Evolutionary conservation across 2,113 vertebrate genomes (phyloP).

Genomic region (Zootoca vivipara): DNA sequence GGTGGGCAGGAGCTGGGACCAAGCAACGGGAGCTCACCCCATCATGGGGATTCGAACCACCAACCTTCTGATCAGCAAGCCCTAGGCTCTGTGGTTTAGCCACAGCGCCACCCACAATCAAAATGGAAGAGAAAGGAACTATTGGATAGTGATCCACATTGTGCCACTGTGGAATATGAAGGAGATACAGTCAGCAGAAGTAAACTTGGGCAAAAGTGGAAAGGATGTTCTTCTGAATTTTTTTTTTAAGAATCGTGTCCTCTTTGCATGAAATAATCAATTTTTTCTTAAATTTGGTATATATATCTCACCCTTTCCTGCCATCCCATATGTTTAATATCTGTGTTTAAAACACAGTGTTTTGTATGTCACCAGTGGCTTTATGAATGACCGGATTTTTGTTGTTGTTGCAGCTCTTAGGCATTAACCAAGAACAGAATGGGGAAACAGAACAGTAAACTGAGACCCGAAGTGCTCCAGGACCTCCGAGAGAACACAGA

Average conservation of each 20-base stretch:
- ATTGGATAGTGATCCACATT: neutral
- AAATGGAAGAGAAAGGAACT: neutral
- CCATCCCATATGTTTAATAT: neutral
- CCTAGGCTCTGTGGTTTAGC: too few relatives aligned
- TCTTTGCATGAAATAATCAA: neutral
- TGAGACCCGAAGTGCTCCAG: constrained; percentile 86
- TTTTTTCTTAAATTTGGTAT: neutral
- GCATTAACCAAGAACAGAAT: constrained; percentile 61
- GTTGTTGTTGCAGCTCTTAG: constrained; percentile 60
- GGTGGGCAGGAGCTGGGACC: too few relatives aligned
- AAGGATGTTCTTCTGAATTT: neutral
- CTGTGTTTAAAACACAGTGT: neutral
- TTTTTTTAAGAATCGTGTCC: neutral
- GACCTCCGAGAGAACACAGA: constrained; percentile 89
- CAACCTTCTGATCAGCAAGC: too few relatives aligned
- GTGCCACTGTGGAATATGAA: too few relatives aligned
- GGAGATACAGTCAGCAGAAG: neutral
- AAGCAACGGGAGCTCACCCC: too few relatives aligned
- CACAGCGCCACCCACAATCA: neutral
- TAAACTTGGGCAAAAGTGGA: neutral
- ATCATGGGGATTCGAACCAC: fast-evolving
- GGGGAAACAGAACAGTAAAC: constrained; percentile 91
- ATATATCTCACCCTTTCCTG: neutral
- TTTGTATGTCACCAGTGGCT: neutral
- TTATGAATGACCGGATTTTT: constrained; percentile 1